Base-by-base conservation (phyloP, 2,888 invertebrate species). In the Scaeva pyrastri region DNA sequence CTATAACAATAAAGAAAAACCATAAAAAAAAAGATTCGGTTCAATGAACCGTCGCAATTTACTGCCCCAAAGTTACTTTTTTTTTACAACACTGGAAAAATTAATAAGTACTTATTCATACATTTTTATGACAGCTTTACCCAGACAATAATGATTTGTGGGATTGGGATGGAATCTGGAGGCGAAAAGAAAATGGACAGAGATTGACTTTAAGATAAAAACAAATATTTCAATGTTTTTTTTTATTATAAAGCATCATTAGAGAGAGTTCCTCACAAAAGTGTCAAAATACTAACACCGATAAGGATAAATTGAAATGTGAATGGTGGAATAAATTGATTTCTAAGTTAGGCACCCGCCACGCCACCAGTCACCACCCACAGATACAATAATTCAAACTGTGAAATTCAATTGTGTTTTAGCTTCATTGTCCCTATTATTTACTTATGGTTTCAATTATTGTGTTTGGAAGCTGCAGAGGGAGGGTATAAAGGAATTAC, bases 371-470 rank as follows among this genome's bases (percentile, higher is more conserved):
- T 8, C 26, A 26, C 7, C 4, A 5, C 2, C 5, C 11, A 16
- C 31, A n/a, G 16, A 26, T 55, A 31, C n/a, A 56, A 16, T 16
- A 12, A n/a, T n/a, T 58, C 36, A 58, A 58, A 36, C 36, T 2
- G 23, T 52, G 7, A 39, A 21, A 39, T 58, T 36, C 19, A 58
- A 58, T 58, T 21, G 19, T 36, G 39, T 19, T 58, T 36, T 19
- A 14, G 39, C 39, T 21, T 36, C 7, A 58, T 58, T 36, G 16
- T 31, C 12, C 56, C 2, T 5, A 31, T 10, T 8, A 56, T 31
- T 56, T 56, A 31, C 16, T 19, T 39, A 23, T 39, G 39, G 58
- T 39, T 58, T 19, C 58, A 39, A 58, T 58, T 58, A 58, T 58
- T 39, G 16, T 36, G 39, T 58, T 19, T 5, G 14, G 19, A 39